Conservation (phyloP, 2,888 invertebrate species). For the Ectropis crepuscularia region DNA sequence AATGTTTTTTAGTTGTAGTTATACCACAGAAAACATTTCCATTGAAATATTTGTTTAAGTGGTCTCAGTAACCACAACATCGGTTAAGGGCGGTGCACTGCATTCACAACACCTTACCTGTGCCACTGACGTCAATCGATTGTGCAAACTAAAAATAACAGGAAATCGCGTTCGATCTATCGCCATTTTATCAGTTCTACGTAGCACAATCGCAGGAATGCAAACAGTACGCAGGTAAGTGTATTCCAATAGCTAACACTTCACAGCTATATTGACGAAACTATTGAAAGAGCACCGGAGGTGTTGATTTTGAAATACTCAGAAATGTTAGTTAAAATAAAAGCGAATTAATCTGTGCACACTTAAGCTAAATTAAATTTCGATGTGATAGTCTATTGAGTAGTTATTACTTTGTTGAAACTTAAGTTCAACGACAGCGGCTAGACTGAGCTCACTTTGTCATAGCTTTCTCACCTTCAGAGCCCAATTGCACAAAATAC, state of each 20-base stretch:
- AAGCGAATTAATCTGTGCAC: neutral
- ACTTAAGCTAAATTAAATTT: constrained; percentile 1
- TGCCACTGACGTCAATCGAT: constrained; percentile 51
- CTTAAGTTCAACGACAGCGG: neutral
- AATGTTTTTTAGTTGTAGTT: constrained; percentile 13
- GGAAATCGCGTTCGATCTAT: constrained; percentile 50
- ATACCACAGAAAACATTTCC: neutral
- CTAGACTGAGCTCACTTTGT: too few species aligned
- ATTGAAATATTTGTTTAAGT: constrained; percentile 17
- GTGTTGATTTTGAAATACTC: constrained; percentile 27
- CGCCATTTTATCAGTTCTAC: constrained; percentile 54
- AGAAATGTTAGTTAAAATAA: constrained; percentile 11
- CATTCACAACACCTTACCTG: constrained; percentile 26
- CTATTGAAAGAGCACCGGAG: constrained; percentile 21
- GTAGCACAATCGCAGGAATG: constrained; percentile 48
- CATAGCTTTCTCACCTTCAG: too few species aligned
- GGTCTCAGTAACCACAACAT: constrained; percentile 20
- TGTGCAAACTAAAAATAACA: constrained; percentile 53
- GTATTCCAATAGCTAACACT: constrained; percentile 40
- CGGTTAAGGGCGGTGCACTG: constrained; percentile 26
- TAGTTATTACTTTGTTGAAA: constrained; percentile 1
- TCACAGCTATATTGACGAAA: constrained; percentile 17
- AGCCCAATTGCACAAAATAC: too few species aligned
- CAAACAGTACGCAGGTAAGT: constrained; percentile 40
- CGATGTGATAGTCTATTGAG: constrained; percentile 1